Evolutionary conservation across 2,113 vertebrate species (phyloP), one percentile per base, ranked within the genome.

Genomic region (Dicaeum eximium): DNA sequence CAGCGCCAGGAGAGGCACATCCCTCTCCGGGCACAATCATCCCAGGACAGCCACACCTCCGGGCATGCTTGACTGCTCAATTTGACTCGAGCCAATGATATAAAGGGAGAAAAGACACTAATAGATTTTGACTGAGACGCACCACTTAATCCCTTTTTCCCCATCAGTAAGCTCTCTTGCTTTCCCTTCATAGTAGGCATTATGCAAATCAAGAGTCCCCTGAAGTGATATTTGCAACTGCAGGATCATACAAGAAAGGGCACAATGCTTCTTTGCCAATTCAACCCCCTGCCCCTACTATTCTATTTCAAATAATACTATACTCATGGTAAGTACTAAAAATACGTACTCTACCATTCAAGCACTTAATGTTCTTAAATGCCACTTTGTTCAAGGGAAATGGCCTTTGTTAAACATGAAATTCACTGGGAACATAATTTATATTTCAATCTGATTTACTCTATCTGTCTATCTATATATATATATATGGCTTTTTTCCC

Each of bases 71-170:
- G 92, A 95, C 91, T 96, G 95, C 95, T 97, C 95, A 80, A 86
- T 94, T 94, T 95, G 88, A 88, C 90, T 91, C 15, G 3, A 85
- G 74, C 80, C 96, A 79, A 31, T 57, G 91, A 92, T 82, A 92
- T 50, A 91, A 96, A 95, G 64, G 65, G 58, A 92, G 78, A 92
- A 94, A 79, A 96, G 90, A 96, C 72, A 86, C 92, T 95, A 92
- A 97, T 20, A 91, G 92, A 90, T 80, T 96, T 95, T 81, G 82
- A 94, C 95, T 91, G 92, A 97, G 93, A 94, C 12, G 3, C 85
- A 81, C 88, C 82, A 92, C 95, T 96, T 95, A 97, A 96, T 95
- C 96, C 95, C 73, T 96, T 95, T 95, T 95, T 92, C 92, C 88
- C 92, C 88, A 91, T 93, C 92, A 90, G 85, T 91, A 93, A 95